phyloP scores from a whole-genome alignment of 2,888 invertebrate genomes.

The Adineta ricciae region DNA sequence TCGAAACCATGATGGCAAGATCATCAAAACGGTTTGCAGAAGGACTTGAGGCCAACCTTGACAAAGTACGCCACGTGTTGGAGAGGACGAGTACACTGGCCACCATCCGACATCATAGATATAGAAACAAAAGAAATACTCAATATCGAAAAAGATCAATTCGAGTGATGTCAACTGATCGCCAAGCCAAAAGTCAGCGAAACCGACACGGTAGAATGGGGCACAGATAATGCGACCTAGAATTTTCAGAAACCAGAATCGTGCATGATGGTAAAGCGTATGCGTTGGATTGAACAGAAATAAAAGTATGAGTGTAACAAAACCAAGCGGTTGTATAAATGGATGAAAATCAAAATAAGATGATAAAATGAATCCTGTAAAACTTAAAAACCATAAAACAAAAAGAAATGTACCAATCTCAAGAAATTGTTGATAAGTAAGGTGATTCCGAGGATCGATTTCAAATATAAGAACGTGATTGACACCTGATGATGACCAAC shows the following conservation, averaged over 20 bases:
- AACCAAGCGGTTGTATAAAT: conserved; percentile 75
- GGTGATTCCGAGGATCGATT: conserved; percentile 82
- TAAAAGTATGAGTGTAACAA: conserved; percentile 64
- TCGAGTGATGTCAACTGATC: conserved; percentile 89
- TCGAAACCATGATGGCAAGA: conserved; percentile 85
- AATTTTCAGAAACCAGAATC: conserved; percentile 71
- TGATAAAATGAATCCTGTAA: conserved; percentile 72
- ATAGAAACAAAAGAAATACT: conserved; percentile 81
- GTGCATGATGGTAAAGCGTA: conserved; percentile 78
- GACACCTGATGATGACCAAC: conserved; percentile 90
- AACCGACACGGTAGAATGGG: conserved; percentile 29
- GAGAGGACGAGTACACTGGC: conserved; percentile 4
- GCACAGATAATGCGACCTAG: conserved; percentile 47
- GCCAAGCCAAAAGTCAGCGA: conserved; percentile 93
- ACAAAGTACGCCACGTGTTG: background rate
- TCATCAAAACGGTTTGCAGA: conserved; percentile 18
- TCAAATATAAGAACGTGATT: conserved; percentile 96
- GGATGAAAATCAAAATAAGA: conserved; percentile 76
- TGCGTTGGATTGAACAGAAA: conserved; percentile 84
- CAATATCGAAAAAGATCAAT: conserved; percentile 52
- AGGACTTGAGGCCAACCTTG: background rate
- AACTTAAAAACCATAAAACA: conserved; percentile 69
- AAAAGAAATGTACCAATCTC: conserved; percentile 56
- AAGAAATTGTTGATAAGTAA: conserved; percentile 77
- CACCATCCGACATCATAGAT: conserved; percentile 51